Evolutionary conservation across 1,140 invertebrate genomes (phyloP).

Genomic region (Trichogramma pretiosum): DNA sequence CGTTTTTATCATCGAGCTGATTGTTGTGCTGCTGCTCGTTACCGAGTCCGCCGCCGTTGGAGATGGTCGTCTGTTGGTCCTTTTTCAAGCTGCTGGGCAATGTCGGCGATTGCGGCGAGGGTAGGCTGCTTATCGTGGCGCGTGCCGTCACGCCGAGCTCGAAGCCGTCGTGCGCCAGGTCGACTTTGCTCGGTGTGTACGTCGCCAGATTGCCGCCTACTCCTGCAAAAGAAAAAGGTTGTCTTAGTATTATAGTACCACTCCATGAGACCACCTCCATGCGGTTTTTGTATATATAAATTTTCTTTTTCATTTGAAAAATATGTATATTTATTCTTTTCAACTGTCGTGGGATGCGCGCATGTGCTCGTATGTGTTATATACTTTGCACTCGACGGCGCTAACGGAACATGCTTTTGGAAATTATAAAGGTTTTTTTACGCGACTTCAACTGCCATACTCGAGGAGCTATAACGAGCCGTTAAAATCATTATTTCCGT

Average conservation of each 20-base stretch:
- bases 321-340: neutral
- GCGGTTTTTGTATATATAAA: too few species aligned
- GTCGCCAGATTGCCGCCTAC: constrained; percentile 49
- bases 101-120: constrained; percentile 21
- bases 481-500: constrained; percentile 14
- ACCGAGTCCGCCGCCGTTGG: too few species aligned
- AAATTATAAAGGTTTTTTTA: neutral
- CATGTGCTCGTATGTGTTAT: too few species aligned
- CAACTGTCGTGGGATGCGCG: neutral
- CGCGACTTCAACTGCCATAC: neutral
- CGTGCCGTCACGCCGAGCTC: constrained; percentile 58
- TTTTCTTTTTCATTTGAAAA: neutral
- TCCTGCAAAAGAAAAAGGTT: too few species aligned
- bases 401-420: too few species aligned
- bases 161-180: constrained; percentile 49
- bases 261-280: too few species aligned
- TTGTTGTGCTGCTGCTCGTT: constrained; percentile 28
- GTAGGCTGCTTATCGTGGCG: constrained; percentile 24
- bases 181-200: constrained; percentile 56
- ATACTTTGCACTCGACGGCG: too few species aligned
- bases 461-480: neutral
- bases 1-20: too few species aligned
- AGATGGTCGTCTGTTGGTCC: constrained; percentile 19
- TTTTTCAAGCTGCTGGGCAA: constrained; percentile 14
- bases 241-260: too few species aligned